phyloP scores from a whole-genome alignment of 1,140 invertebrate genomes.

The Drosophila carrolli region DNA sequence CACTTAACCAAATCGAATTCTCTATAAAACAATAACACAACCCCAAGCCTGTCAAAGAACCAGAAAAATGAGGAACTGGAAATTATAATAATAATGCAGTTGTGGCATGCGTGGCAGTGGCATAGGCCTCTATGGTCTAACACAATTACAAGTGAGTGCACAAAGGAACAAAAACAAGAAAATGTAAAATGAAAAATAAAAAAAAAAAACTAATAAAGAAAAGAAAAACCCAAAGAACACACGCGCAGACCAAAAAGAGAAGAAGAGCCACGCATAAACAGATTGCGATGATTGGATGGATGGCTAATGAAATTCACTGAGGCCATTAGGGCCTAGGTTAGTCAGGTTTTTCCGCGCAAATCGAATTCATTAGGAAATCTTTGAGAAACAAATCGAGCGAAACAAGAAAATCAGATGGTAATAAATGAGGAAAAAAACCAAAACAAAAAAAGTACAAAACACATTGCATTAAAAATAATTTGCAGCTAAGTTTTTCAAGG shows the following conservation, averaged over 20 bases:
- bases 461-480: constrained; percentile 67
- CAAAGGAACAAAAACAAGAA: constrained; percentile 15
- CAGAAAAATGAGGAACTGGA: constrained; percentile 45
- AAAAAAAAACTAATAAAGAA: constrained; percentile 22
- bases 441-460: constrained; percentile 18
- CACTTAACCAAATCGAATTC: constrained; percentile 82
- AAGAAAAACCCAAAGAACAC: constrained; percentile 34
- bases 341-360: constrained; percentile 45
- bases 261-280: constrained; percentile 55
- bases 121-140: constrained; percentile 66
- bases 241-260: constrained; percentile 14
- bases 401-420: constrained; percentile 29
- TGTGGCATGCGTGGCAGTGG: constrained; percentile 72
- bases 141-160: constrained; percentile 71
- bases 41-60: constrained; percentile 30
- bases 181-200: constrained; percentile 22
- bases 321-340: constrained; percentile 58
- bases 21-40: constrained; percentile 69
- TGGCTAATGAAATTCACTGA: constrained; percentile 71
- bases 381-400: constrained; percentile 28
- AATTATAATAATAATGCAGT: constrained; percentile 78
- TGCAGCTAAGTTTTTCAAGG: constrained; percentile 77
- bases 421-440: constrained; percentile 14
- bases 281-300: constrained; percentile 47
- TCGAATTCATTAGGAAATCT: constrained; percentile 34